Evolutionary conservation across 1,140 invertebrate genomes (phyloP).

Genomic region (Aphidius gifuensis): DNA sequence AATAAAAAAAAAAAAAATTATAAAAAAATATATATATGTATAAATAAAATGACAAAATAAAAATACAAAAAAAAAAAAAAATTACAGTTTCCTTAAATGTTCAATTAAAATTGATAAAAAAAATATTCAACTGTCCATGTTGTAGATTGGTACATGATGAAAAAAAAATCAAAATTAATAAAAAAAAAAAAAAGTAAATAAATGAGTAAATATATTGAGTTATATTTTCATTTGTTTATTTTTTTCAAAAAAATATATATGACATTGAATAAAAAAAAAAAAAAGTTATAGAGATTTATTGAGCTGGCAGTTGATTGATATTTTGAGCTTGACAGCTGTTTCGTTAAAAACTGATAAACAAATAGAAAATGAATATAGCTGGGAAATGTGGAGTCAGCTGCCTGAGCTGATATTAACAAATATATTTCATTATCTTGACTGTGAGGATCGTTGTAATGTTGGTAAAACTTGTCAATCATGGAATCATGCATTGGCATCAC

Average conservation of each 20-base stretch:
- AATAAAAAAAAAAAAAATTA: too few species aligned
- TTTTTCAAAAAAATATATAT: neutral
- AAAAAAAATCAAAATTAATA: too few species aligned
- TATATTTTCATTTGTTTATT: conserved; percentile 16
- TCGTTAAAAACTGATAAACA: neutral
- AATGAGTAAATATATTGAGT: conserved; percentile 15
- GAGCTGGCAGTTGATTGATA: conserved; percentile 6
- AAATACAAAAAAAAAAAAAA: too few species aligned
- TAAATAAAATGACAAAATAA: too few species aligned
- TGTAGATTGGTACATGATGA: too few species aligned
- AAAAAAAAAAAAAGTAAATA: too few species aligned
- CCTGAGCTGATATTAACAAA: conserved; percentile 53
- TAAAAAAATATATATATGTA: too few species aligned
- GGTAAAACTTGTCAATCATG: conserved; percentile 45
- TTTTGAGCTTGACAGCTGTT: conserved; percentile 13
- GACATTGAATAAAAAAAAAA: conserved; percentile 1
- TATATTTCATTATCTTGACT: conserved; percentile 45
- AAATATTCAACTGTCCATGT: too few species aligned
- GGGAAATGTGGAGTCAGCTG: conserved; percentile 53
- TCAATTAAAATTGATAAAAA: too few species aligned
- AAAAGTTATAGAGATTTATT: conserved; percentile 1
- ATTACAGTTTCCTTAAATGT: too few species aligned
- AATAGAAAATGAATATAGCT: conserved; percentile 37
- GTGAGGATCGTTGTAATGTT: conserved; percentile 40
- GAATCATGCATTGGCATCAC: conserved; percentile 43